Evolutionary conservation across 2,797 vertebrate genomes (phyloP), one percentile per base, ranked within the genome.

Genomic region (Brachymystax lenok): DNA sequence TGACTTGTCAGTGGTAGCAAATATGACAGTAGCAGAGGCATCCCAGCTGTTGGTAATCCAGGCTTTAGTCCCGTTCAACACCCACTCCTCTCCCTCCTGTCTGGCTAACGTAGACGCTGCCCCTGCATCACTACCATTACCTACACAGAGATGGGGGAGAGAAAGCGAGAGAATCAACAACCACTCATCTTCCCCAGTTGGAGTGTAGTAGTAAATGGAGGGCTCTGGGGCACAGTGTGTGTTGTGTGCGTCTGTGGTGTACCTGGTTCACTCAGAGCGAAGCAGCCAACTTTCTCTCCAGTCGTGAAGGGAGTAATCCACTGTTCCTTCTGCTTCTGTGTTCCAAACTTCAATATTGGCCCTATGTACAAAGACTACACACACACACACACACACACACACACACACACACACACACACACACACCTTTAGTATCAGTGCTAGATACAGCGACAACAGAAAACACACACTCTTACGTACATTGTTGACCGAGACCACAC

Each of bases 21-120:
- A 97, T 40, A 99, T 95, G 14, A 99, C 87, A 0, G 92, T 79
- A 40, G 98, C 98, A 0, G 97, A 96, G 63, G 98, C 98, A 0
- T 99, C 98, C 97, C 97, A 99, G 89, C 96, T 91, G 1, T 98
- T 99, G 83, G 98, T 99, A 92, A 99, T 99, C 98, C 98, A 99
- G 85, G 98, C 97, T 89, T 99, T 99, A 89, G 97, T 99, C 73
- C 98, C 98, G 0, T 97, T 99, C 88, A 99, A 92, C 59, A 99
- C 93, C 98, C 98, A 99, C 5, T 96, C 88, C 0, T 97, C 94
- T 0, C 97, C 96, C 0, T 97, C 96, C 73, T 94, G 94, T 5
- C 71, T 89, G 0, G 98, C 98, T 0, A 82, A 0, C 0, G 98
- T 99, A 66, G 96, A 95, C 0, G 98, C 97, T 0, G 98, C 98